Base-by-base conservation (phyloP, 2,113 vertebrate species). In the Anas platyrhynchos region DNA sequence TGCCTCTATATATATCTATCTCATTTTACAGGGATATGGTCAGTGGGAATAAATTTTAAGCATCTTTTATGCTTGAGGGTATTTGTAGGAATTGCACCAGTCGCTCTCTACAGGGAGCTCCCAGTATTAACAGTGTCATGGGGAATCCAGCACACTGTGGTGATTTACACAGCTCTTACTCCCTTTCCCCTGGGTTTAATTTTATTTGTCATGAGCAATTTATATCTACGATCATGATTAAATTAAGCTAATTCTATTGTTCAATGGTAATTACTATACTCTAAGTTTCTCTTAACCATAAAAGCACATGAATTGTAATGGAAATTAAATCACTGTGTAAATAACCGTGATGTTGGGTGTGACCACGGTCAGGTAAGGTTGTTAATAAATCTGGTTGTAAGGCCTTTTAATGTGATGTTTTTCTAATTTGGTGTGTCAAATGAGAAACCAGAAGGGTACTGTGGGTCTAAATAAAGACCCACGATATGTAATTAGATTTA, bases 221-320 rank as follows among this genome's bases (percentile, higher is more conserved):
- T 86, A 26, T 89, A 58, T 85, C 86, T 76, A 26, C 84, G 74
- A 76, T 86, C 38, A 15, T 91, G 44, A 95, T 93, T 88, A 86
- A 89, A 88, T 94, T 86, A 94, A 81, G 38, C 6, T 91, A 84
- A 95, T 92, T 66, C 54, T 62, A 7, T 94, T 90, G 81, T 66
- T 93, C 63, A 85, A 3, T 92, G 66, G 63, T 41, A 34, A 67
- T 91, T 84, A 32, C 69, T 73, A 2, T 73, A 65, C 65, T 82
- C 54, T 67, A 12, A 9, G 5, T 84, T 88, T 75, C n/a, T 85
- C 67, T 88, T 89, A 94, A 67, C 56, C 62, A 25, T 93, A 79
- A 96, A 95, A 93, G 65, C 83, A 68, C 0, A 2, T 84, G 55
- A 88, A 58, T 92, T 78, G 54, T 14, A 20, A 68, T 73, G 54